These are phyloP conservation scores for Empis stercorea DNA, from an alignment of 2,888 invertebrate species.

Conservation along the genomic window DNA sequence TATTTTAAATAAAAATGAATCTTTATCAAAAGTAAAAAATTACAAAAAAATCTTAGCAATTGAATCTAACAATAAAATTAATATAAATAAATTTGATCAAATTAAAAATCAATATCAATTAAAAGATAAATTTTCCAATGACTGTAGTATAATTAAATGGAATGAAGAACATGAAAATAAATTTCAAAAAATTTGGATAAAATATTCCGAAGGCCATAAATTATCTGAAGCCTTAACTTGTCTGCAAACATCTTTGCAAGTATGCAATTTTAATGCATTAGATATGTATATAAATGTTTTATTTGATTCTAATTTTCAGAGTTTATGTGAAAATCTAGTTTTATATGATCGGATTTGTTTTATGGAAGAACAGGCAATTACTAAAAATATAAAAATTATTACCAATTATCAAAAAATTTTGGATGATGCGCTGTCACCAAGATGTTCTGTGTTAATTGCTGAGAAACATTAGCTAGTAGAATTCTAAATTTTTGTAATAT, in stretches of 20 bases:
- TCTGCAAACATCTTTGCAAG: slow-evolving; percentile 40
- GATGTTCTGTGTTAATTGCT: slow-evolving; percentile 48
- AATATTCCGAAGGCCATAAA: slow-evolving; percentile 22
- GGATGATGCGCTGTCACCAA: slow-evolving; percentile 49
- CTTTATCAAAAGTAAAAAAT: slow-evolving; percentile 12
- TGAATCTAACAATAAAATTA: neutral
- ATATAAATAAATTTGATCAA: neutral
- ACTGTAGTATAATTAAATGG: slow-evolving; percentile 18
- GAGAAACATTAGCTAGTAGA: too few relatives aligned
- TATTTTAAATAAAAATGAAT: slow-evolving; percentile 39
- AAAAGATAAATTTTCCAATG: slow-evolving; percentile 9
- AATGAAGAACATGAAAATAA: slow-evolving; percentile 14
- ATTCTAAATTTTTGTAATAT: too few relatives aligned
- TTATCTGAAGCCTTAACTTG: slow-evolving; percentile 33
- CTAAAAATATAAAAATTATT: slow-evolving; percentile 28
- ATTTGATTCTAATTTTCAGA: slow-evolving; percentile 34
- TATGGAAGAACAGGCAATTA: slow-evolving; percentile 29
- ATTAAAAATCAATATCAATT: slow-evolving; percentile 10
- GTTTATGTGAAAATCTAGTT: slow-evolving; percentile 42
- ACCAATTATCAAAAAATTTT: slow-evolving; percentile 45
- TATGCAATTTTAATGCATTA: slow-evolving; percentile 14
- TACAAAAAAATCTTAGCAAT: neutral
- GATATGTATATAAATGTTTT: neutral
- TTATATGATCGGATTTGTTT: slow-evolving; percentile 41
- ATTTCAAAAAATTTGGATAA: slow-evolving; percentile 16